Evolutionary conservation across 2,113 vertebrate species (phyloP).

Genomic region (Nematolebias whitei): DNA sequence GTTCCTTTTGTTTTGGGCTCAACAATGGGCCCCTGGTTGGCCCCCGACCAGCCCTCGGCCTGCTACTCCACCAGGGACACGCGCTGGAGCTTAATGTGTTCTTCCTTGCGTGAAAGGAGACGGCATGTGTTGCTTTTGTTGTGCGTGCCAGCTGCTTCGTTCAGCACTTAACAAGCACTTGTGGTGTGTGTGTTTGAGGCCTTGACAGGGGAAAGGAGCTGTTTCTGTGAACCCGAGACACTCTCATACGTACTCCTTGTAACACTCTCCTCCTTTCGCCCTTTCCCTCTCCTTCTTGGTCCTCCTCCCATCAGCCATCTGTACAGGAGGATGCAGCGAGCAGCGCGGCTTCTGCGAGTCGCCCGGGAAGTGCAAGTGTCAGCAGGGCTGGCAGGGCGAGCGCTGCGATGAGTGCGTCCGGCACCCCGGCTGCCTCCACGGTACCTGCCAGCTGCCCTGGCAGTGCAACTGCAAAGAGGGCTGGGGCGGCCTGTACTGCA

Average conservation of each 20-base stretch:
- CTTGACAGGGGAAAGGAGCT: constrained; percentile 20
- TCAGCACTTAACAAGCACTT: constrained; percentile 76
- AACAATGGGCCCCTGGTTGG: constrained; percentile 53
- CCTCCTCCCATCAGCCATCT: constrained; percentile 78
- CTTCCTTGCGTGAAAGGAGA: constrained; percentile 72
- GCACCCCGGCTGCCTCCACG: constrained; percentile 83
- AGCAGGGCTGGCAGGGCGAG: constrained; percentile 85
- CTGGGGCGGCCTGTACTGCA: constrained; percentile 86
- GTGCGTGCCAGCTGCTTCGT: constrained; percentile 72
- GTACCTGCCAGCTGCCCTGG: constrained; percentile 82
- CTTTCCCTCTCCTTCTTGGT: constrained; percentile 23
- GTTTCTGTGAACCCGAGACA: constrained; percentile 20
- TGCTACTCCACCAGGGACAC: constrained; percentile 68
- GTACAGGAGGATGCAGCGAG: constrained; percentile 81
- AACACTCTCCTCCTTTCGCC: constrained; percentile 19
- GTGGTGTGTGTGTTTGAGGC: constrained; percentile 25
- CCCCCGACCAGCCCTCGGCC: constrained; percentile 35
- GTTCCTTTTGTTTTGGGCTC: constrained; percentile 69
- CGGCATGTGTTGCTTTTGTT: constrained; percentile 81
- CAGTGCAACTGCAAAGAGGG: constrained; percentile 86
- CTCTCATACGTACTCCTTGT: constrained; percentile 26
- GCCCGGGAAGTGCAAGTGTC: constrained; percentile 84
- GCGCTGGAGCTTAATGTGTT: constrained; percentile 73
- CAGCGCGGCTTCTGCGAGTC: constrained; percentile 82
- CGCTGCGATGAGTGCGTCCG: constrained; percentile 82